Base-by-base conservation (phyloP, 2,797 vertebrate genomes). In the Petrocephalus sullivani region DNA sequence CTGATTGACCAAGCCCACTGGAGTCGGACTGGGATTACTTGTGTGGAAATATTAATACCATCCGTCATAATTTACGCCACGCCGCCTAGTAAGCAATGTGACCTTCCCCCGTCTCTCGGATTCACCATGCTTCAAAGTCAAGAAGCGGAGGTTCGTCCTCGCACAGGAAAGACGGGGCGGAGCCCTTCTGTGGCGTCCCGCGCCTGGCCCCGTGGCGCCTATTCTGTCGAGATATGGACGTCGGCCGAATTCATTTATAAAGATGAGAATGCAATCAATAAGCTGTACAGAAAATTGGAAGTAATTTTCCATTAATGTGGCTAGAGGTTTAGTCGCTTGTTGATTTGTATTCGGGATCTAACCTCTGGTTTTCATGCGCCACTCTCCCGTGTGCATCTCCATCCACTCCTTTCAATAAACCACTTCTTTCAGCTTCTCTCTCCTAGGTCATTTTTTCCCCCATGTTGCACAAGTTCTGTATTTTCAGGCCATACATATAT, bases 261-360 rank as follows among this genome's bases (percentile, higher is more conserved):
- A 95, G 94, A 95, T 93, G 94, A 95, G 94, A 96, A 95, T 93
- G 94, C 95, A 95, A 95, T 96, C 95, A 95, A 95, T 95, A 95
- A 92, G 93, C 93, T 91, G 94, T 92, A 93, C 90, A 64, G 92
- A 95, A 95, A 95, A 95, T 95, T 95, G 95, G 94, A 95, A 95
- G 95, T 95, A 93, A 94, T 95, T 96, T 95, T 95, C 75, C 94
- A 95, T 96, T 95, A 94, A 93, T 93, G 93, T 92, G 90, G 91
- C 91, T 91, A 92, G 94, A 93, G 93, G 92, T 90, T 64, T 60
- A 91, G 92, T 92, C 92, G 92, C 90, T 90, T 91, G 87, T 91
- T 91, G 91, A 95, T 95, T 95, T 95, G 95, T 95, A 95, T 95
- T 95, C 95, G 41, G 92, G 90, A 90, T 92, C 88, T 90, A 92